Conservation (phyloP, 2,888 invertebrate genomes). For the Mythimna ferrago region DNA sequence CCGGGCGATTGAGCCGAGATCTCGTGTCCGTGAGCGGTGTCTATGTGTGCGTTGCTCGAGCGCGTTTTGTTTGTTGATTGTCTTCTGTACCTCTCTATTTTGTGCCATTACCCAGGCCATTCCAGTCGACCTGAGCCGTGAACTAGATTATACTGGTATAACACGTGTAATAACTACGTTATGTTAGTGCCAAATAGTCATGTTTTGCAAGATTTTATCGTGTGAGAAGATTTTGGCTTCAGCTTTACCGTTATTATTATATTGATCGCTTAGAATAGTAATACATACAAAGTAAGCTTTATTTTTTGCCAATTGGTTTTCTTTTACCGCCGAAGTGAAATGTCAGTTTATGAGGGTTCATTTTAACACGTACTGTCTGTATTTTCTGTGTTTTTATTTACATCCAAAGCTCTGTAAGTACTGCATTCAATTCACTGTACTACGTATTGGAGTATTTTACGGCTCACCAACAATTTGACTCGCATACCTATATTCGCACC, state of each 20-base stretch:
- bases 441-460: no score
- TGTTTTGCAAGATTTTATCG: constrained; percentile 38
- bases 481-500: no score
- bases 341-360: constrained; percentile 8
- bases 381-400: constrained; percentile 13
- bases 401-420: not conserved
- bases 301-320: constrained; percentile 30
- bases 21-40: no score
- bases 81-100: no score
- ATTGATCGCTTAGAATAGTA: constrained; percentile 17
- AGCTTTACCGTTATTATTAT: constrained; percentile 12
- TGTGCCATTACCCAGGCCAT: constrained; percentile 69
- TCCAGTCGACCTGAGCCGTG: constrained; percentile 57
- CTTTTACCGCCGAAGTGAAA: constrained; percentile 16
- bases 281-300: constrained; percentile 26
- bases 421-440: no score
- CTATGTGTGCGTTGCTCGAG: no score
- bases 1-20: no score
- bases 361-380: constrained; percentile 27
- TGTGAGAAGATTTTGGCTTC: constrained; percentile 37
- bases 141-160: constrained; percentile 49
- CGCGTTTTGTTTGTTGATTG: no score
- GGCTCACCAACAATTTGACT: no score
- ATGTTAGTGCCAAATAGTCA: constrained; percentile 35
- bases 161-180: constrained; percentile 28